Evolutionary conservation across 1,140 invertebrate genomes (phyloP), one percentile per base, ranked within the genome.

Genomic region (Ectropis grisescens): DNA sequence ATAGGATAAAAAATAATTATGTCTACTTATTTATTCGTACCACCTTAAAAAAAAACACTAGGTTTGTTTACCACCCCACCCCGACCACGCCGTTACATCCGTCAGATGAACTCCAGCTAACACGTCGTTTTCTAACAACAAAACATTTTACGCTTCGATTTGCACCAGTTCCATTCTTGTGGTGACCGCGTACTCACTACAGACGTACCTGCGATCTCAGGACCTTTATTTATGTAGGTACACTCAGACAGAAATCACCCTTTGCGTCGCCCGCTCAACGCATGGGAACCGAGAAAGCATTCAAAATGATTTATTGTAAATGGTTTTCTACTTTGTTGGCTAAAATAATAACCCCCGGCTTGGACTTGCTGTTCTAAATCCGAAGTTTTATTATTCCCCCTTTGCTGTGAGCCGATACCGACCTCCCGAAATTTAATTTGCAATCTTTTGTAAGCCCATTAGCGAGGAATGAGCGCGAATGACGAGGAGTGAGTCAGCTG

Each of bases 271-370:
- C 64, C 68, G 61, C 67, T 71, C 68, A 61, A 64, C 58, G 61
- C 58, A 70, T 66, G 74, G 60, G 69, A 71, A 80, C 71, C 69
- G 58, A 76, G 71, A 75, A 74, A 66, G 67, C 71, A 69, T 74
- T 76, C 71, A 72, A 76, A 76, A 76, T 80, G 75, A 80, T 80
- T 80, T 80, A 80, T 80, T 75, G 71, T 80, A 80, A 80, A 80
- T 80, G 71, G 75, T 75, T 80, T 79, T 80, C 75, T 76, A 80
- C 75, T 72, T 80, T 80, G 75, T 80, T 75, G 75, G 75, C 68
- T 80, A 80, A 80, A 80, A 80, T 80, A 80, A 80, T 76, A 78
- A 75, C 64, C 51, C 41, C 55, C 50, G 62, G 57, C 59, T 42
- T 53, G 55, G 54, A 64, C 72, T 68, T 61, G 61, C 64, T 59